Evolutionary conservation across 2,113 vertebrate genomes (phyloP), one percentile per base, ranked within the genome.

Genomic region (Lates calcarifer): DNA sequence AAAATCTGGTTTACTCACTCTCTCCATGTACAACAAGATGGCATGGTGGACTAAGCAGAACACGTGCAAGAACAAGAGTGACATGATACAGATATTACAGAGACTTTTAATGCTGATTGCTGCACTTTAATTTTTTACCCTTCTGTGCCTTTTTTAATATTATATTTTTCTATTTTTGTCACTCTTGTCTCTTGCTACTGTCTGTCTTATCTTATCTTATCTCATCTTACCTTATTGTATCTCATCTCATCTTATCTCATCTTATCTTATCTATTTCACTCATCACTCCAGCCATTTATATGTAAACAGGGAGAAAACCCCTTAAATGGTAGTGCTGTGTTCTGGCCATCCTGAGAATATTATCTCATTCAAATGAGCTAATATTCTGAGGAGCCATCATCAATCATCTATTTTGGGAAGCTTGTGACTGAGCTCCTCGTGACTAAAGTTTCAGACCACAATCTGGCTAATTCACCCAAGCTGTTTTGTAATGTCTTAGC

Each of bases 1-100:
- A 71, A 58, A 49, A 56, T 76, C n/a, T 5, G 17, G 37, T 87
- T 76, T 75, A 33, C 24, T 76, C 65, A 49, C 45, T 72, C 55
- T 35, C 47, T 83, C 72, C 68, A 11, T 77, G 68, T 58, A 18
- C 31, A 37, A 43, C 64, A 47, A 45, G 33, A 18, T 58, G 51
- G 60, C 33, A 10, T 13, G 28, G 17, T 45, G 64, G 39, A n/a
- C 49, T 28, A 26, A 61, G 41, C 56, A 28, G 53, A 74, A 65
- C 69, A 68, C 26, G 51, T 73, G 61, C 61, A 18, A 26, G 17
- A 28, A 35, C 6, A 33, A 45, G 51, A 47, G 31, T 29, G 56
- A 24, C 33, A 35, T 35, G 8, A 35, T 35, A 35, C n/a, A n/a
- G n/a, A n/a, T n/a, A n/a, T n/a, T n/a, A n/a, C n/a, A n/a, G n/a